Conservation (phyloP, 2,797 vertebrate species). For the Gorsachius magnificus region DNA sequence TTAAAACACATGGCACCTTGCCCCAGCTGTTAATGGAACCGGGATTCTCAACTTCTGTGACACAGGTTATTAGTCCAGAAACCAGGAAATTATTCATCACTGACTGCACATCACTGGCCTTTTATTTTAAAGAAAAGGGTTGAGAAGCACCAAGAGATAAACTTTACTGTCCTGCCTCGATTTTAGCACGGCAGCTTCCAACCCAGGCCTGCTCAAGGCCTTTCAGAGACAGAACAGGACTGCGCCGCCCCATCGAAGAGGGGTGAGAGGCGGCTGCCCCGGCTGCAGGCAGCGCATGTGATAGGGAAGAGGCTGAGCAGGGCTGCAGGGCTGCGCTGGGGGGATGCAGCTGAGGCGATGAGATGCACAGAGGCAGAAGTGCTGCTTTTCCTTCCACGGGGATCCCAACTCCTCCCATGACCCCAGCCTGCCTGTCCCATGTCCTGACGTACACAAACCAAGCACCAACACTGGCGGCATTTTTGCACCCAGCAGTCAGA, state of each 20-base stretch:
- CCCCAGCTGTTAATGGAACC: background rate
- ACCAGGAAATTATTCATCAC: conserved; percentile 19
- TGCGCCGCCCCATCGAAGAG: background rate
- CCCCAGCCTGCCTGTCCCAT: background rate
- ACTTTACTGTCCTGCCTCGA: background rate
- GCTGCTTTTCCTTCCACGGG: background rate
- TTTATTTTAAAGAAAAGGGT: background rate
- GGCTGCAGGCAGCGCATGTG: fast-evolving
- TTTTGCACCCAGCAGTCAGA: background rate
- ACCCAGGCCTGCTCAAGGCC: background rate
- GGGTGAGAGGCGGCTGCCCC: background rate
- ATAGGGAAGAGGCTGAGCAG: background rate
- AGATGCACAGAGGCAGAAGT: background rate
- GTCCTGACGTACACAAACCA: background rate
- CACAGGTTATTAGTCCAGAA: background rate
- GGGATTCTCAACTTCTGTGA: background rate
- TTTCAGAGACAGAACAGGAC: background rate
- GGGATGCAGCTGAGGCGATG: background rate
- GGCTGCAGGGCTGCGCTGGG: background rate
- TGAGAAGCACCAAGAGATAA: background rate
- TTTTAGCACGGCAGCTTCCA: background rate
- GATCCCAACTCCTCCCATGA: background rate
- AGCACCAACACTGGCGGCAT: background rate
- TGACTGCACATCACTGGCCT: background rate
- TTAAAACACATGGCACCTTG: background rate